Base-by-base conservation (phyloP, 2,888 invertebrate species). In the Perdita meconis region DNA sequence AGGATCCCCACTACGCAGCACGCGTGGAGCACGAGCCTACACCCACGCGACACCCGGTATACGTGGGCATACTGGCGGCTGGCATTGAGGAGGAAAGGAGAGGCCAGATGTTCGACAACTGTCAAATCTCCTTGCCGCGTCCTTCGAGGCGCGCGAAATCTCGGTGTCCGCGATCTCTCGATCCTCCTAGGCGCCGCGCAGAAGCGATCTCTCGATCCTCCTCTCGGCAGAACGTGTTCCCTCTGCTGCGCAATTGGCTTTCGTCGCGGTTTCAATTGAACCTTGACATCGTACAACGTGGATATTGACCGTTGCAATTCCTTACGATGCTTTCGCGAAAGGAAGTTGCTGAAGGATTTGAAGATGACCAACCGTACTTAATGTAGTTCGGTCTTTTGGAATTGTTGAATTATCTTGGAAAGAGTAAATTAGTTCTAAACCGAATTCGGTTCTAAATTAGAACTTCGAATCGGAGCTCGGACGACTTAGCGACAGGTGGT, bases 11-110 rank as follows among this genome's bases (percentile, higher is more conserved):
- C 83, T 59, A 75, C 68, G 57, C 59, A n/a, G 57, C 53, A 72
- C 79, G 72, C 68, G 67, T 53, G 47, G 38, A 71, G 36, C 72
- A 68, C 75, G 74, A 68, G 73, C 68, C 57, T 47, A 82, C 84
- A 82, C 84, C 84, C 84, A 84, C 84, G 83, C 83, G 80, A 78
- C 85, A 81, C 79, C 76, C 83, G 81, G 81, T 78, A 81, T 85
- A 84, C 73, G 80, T 82, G 75, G 81, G 82, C 40, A 53, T 80
- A 26, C 16, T 38, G 47, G 50, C 50, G 34, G 61, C 42, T 70
- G 78, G 74, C 81, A 74, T 81, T 70, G 72, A 68, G n/a, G 44
- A 73, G 55, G 57, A 66, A 67, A 47, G 26, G 53, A 36, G 40
- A 36, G 44, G 44, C 34, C 65, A 57, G 42, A 65, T 64, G 59